Percentiles rank a stretch among this genome's conserved stretches.
Evolutionary conservation across 2,797 vertebrate species (phyloP).

Genomic region (Chanos chanos): DNA sequence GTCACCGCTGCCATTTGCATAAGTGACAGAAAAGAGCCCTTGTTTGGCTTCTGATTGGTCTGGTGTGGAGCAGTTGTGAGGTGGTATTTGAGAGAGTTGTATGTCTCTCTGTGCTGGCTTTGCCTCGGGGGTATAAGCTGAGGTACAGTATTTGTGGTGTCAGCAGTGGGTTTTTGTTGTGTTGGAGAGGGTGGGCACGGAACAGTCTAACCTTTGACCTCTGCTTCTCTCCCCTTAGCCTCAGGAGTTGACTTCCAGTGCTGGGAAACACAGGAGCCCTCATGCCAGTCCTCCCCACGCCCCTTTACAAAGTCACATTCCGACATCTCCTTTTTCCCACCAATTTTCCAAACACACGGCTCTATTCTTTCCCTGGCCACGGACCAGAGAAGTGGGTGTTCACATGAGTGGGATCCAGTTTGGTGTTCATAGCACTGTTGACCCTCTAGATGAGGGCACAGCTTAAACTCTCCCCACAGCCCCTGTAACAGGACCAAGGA

Average conservation of each 20-base stretch:
- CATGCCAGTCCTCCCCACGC: constrained; percentile 49
- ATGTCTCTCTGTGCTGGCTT: constrained; percentile 32
- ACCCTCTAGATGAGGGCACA: constrained; percentile 65
- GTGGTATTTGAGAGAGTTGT: constrained; percentile 5
- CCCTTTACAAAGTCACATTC: constrained; percentile 69
- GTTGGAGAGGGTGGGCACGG: constrained; percentile 50
- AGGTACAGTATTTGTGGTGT: constrained; percentile 47
- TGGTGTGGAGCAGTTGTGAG: constrained; percentile 17
- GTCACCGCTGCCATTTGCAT: too few relatives aligned
- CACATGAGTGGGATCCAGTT: constrained; percentile 67
- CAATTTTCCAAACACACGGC: constrained; percentile 62
- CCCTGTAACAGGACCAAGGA: too few relatives aligned
- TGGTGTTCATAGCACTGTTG: constrained; percentile 55
- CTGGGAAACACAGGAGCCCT: constrained; percentile 61
- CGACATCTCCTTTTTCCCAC: constrained; percentile 70
- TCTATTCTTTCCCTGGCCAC: constrained; percentile 67
- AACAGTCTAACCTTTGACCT: constrained; percentile 56
- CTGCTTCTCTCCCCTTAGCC: constrained; percentile 42
- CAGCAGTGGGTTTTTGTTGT: constrained; percentile 57
- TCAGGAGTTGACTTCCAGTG: constrained; percentile 57
- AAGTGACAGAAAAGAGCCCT: constrained; percentile 9
- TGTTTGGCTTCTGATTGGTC: constrained; percentile 8
- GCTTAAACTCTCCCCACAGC: constrained; percentile 53
- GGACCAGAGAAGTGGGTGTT: constrained; percentile 67
- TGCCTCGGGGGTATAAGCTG: constrained; percentile 42